Percentiles rank a stretch among this genome's conserved stretches.
phyloP scores from a whole-genome alignment of 2,113 vertebrate species.

The Poicephalus gulielmi region DNA sequence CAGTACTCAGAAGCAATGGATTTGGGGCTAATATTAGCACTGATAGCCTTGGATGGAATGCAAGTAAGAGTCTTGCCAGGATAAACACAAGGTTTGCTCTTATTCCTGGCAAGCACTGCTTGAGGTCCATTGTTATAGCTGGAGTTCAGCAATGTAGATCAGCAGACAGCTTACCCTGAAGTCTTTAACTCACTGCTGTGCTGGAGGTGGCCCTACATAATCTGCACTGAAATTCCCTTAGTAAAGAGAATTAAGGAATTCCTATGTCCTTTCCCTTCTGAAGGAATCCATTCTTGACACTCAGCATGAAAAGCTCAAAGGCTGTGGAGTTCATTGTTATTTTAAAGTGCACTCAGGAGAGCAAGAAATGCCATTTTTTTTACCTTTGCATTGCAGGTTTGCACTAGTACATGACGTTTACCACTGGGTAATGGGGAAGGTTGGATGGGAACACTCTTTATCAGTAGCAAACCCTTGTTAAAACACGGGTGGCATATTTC shows the following conservation, averaged over 20 bases:
- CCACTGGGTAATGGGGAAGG: not conserved
- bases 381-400: not conserved
- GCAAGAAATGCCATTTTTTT: not conserved
- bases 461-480: not conserved
- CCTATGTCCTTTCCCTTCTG: not conserved
- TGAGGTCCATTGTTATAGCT: not conserved
- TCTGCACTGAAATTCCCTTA: not conserved
- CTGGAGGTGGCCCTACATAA: not conserved
- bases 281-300: not conserved
- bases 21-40: not conserved
- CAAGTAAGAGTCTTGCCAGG: not conserved
- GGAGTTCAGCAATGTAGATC: not conserved
- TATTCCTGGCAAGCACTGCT: not conserved
- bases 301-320: not conserved
- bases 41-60: not conserved
- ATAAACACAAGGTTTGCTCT: constrained; percentile 14
- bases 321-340: not conserved
- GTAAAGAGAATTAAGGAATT: not conserved
- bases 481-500: not conserved
- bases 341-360: not conserved
- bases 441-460: not conserved
- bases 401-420: not conserved
- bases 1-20: not conserved
- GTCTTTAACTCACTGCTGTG: not conserved
- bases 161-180: not conserved